These are phyloP conservation scores for Acronicta alni DNA, from an alignment of 2,888 invertebrate genomes.

Conservation along the genomic window DNA sequence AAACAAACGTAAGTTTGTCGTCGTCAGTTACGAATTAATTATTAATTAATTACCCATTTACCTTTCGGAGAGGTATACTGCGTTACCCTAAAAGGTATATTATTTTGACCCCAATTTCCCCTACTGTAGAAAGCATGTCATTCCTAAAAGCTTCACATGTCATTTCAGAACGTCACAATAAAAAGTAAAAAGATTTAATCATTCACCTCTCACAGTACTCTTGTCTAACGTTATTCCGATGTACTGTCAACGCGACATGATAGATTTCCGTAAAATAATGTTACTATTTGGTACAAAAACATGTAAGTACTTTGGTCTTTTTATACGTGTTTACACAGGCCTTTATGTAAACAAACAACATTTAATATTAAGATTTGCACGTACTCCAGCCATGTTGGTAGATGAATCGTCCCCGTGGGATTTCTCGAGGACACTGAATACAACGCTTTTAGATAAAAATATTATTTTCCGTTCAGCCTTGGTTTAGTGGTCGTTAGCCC, in stretches of 20 bases:
- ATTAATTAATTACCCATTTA: too few relatives aligned
- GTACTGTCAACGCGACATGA: slow-evolving; percentile 33
- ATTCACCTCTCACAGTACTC: slow-evolving; percentile 10
- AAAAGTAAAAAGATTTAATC: slow-evolving; percentile 30
- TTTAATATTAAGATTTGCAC: slow-evolving; percentile 20
- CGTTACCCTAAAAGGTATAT: slow-evolving; percentile 6
- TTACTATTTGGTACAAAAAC: slow-evolving; percentile 32
- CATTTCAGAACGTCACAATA: slow-evolving; percentile 34
- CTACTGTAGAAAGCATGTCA: slow-evolving; percentile 1
- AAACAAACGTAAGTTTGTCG: too few relatives aligned
- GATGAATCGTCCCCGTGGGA: neutral
- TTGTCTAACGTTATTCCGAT: slow-evolving; percentile 28
- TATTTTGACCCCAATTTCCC: slow-evolving; percentile 9
- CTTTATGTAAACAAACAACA: slow-evolving; percentile 21
- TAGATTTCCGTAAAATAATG: slow-evolving; percentile 27
- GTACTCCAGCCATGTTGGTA: slow-evolving; percentile 1
- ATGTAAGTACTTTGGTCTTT: slow-evolving; percentile 2
- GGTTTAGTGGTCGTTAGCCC: too few relatives aligned
- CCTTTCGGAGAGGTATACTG: neutral
- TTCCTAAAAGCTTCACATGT: slow-evolving; percentile 26
- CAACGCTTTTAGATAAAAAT: too few relatives aligned
- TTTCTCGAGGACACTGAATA: too few relatives aligned
- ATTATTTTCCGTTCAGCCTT: too few relatives aligned
- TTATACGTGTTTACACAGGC: slow-evolving; percentile 13
- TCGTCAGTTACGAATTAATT: too few relatives aligned